Conservation (phyloP, 37 sponge, comb jelly and placozoan genomes). For the Oopsacas minuta region DNA sequence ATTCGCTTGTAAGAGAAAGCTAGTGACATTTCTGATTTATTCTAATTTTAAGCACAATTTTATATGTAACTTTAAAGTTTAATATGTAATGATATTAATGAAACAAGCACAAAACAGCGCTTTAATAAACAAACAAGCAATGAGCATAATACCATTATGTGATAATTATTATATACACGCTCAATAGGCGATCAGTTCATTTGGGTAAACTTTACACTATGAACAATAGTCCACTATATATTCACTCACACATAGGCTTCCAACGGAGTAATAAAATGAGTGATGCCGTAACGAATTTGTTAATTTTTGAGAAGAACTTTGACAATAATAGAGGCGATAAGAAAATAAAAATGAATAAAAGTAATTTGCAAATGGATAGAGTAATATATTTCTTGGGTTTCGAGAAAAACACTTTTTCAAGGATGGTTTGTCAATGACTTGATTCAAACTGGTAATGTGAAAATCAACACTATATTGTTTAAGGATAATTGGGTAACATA, state of each 20-base stretch:
- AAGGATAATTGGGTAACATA: not conserved
- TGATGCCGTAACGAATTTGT: not conserved
- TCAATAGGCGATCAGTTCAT: not conserved
- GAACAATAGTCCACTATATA: not conserved
- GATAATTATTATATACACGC: not conserved
- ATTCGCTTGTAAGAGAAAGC: not conserved
- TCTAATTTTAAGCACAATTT: too few relatives aligned
- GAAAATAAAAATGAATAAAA: constrained; percentile 3
- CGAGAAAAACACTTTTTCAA: not conserved
- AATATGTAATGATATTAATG: not conserved
- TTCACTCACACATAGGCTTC: not conserved
- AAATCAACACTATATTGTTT: not conserved
- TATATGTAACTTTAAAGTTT: not conserved
- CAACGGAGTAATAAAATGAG: not conserved
- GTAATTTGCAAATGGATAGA: not conserved
- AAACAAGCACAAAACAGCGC: not conserved
- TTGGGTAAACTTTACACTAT: not conserved
- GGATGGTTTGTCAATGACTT: not conserved
- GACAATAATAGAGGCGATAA: not conserved
- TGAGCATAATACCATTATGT: not conserved
- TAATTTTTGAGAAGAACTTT: not conserved
- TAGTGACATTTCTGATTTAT: not conserved
- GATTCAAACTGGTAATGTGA: not conserved
- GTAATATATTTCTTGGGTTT: not conserved
- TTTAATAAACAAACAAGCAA: not conserved